A percentile compares a stretch with the other conserved stretches of the same genome.
Evolutionary conservation across 2,888 invertebrate species (phyloP).

Genomic region (Drosophila seclusa): DNA sequence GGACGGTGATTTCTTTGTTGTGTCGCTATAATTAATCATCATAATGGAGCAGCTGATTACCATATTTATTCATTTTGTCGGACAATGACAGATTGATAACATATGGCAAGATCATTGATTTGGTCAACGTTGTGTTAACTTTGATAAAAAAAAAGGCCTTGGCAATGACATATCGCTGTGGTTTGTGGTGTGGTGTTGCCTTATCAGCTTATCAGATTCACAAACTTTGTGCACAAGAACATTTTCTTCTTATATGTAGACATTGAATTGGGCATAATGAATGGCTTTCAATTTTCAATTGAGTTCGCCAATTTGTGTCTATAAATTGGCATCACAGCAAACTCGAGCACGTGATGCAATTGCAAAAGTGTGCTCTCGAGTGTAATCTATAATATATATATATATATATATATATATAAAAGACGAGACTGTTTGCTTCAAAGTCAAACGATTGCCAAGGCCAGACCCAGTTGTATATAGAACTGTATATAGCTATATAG

Average conservation of each 20-base stretch:
- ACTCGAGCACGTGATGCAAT: constrained; percentile 14
- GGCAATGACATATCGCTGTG: background rate
- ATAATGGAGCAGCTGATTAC: constrained; percentile 6
- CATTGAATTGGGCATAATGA: background rate
- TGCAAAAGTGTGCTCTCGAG: background rate
- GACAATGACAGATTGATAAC: constrained; percentile 8
- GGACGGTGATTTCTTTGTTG: constrained; percentile 20
- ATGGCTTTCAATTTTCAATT: constrained; percentile 1
- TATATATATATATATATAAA: constrained; percentile 3
- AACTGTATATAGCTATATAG: background rate
- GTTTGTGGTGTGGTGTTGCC: background rate
- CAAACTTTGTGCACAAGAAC: background rate
- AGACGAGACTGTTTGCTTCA: background rate
- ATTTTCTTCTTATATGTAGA: background rate
- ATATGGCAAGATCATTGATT: background rate
- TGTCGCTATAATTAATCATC: constrained; percentile 1
- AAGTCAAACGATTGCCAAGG: constrained; percentile 55
- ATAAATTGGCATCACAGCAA: constrained; percentile 29
- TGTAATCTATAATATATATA: constrained; percentile 3
- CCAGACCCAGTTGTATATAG: background rate
- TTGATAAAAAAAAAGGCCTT: constrained; percentile 16
- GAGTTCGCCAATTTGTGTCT: background rate
- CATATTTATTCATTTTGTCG: constrained; percentile 9
- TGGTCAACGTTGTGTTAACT: background rate
- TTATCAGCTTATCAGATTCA: background rate